Conservation (phyloP, 2,113 vertebrate species). For the Peromyscus maniculatus region DNA sequence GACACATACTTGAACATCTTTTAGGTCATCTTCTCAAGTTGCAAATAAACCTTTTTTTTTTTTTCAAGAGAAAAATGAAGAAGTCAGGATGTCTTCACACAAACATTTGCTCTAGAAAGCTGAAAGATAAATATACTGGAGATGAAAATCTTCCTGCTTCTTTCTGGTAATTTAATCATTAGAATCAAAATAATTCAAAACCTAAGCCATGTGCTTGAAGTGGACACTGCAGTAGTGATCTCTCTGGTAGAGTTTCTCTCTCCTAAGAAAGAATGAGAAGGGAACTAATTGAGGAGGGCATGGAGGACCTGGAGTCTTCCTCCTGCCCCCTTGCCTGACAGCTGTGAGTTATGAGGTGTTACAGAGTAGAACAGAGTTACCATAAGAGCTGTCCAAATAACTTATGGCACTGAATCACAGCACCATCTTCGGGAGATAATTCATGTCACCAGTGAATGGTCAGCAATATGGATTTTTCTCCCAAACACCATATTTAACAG, state of each 20-base stretch:
- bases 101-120: conserved; percentile 58
- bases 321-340: conserved; percentile 67
- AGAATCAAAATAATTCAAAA: conserved; percentile 37
- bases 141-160: conserved; percentile 21
- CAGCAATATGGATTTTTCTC: conserved; percentile 81
- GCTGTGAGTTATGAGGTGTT: conserved; percentile 79
- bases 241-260: conserved; percentile 13
- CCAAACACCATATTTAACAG: conserved; percentile 81
- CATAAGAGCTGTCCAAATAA: conserved; percentile 82
- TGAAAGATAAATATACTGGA: conserved; percentile 27
- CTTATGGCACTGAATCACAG: conserved; percentile 73
- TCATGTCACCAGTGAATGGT: conserved; percentile 75
- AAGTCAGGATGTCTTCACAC: not conserved
- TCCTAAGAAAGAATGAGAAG: not conserved
- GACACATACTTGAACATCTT: not conserved
- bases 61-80: not conserved
- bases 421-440: conserved; percentile 80
- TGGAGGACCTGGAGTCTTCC: conserved; percentile 31
- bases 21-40: conserved; percentile 22
- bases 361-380: conserved; percentile 79
- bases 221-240: conserved; percentile 20
- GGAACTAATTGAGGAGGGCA: conserved; percentile 44
- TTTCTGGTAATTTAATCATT: conserved; percentile 61
- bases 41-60: conserved; percentile 53
- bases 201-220: not conserved